phyloP scores from a whole-genome alignment of 2,797 vertebrate species.

The Menidia menidia region DNA sequence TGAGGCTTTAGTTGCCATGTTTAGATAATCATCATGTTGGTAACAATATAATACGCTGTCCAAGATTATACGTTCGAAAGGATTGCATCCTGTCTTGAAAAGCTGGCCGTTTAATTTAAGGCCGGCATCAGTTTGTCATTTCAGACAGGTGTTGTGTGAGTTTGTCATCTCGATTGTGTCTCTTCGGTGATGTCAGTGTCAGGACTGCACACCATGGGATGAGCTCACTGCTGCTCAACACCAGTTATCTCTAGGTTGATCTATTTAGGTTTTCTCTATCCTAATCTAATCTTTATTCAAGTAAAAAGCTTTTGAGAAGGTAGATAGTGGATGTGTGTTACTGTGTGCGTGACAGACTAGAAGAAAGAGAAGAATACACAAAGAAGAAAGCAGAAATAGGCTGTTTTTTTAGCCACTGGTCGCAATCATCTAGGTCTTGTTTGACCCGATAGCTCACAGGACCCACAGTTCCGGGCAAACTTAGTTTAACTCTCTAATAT shows the following conservation, averaged over 20 bases:
- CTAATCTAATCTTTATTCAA: constrained; percentile 11
- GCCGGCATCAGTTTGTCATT: constrained; percentile 26
- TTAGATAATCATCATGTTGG: constrained; percentile 27
- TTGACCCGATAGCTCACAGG: constrained; percentile 5
- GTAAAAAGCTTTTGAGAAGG: constrained; percentile 10
- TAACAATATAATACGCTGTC: constrained; percentile 15
- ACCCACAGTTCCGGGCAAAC: constrained; percentile 17
- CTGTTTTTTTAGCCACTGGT: not conserved
- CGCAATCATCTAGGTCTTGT: constrained; percentile 15
- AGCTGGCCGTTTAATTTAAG: constrained; percentile 15
- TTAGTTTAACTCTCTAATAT: constrained; percentile 23
- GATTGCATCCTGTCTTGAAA: constrained; percentile 11
- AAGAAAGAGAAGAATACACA: not conserved
- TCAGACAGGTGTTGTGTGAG: constrained; percentile 6
- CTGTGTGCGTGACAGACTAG: constrained; percentile 12
- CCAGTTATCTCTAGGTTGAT: constrained; percentile 17
- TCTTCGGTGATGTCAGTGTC: constrained; percentile 45
- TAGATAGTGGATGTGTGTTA: constrained; percentile 20
- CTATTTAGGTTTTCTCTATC: constrained; percentile 4
- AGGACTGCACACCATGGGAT: constrained; percentile 14
- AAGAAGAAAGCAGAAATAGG: not conserved
- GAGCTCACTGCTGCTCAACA: constrained; percentile 42
- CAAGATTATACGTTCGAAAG: constrained; percentile 34
- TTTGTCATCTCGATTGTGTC: constrained; percentile 36
- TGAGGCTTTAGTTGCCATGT: not conserved